phyloP scores from a whole-genome alignment of 1,140 invertebrate species.

The Drosophila ercepeae region DNA sequence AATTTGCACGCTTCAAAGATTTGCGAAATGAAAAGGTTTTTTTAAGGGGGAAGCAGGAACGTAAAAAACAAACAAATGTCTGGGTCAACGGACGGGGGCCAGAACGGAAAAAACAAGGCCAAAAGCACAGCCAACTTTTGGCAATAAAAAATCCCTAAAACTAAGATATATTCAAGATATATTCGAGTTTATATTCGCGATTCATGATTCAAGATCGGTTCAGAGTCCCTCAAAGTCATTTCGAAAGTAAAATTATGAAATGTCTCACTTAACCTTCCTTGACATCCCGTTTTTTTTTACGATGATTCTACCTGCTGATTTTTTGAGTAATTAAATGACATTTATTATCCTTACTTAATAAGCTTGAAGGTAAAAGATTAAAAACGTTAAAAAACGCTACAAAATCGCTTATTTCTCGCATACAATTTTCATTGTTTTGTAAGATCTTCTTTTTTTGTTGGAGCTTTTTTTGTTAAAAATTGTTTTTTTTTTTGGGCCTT shows the following conservation, averaged over 20 bases:
- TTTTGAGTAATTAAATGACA: slow-evolving; percentile 41
- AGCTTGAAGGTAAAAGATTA: slow-evolving; percentile 48
- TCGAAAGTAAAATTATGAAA: slow-evolving; percentile 1
- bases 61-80: too few species aligned
- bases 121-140: too few species aligned
- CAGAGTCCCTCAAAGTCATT: neutral
- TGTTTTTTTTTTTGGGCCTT: slow-evolving; percentile 14
- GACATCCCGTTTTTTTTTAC: too few species aligned
- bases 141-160: neutral
- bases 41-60: too few species aligned
- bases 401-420: neutral
- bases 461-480: slow-evolving; percentile 9
- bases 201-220: neutral
- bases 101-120: slow-evolving; percentile 16
- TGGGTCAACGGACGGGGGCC: neutral
- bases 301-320: slow-evolving; percentile 16
- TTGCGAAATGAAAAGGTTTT: slow-evolving; percentile 31
- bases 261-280: slow-evolving; percentile 40
- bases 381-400: too few species aligned
- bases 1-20: slow-evolving; percentile 71
- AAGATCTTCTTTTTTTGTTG: slow-evolving; percentile 9
- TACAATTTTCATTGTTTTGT: neutral
- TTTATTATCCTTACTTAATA: slow-evolving; percentile 47
- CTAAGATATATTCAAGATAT: too few species aligned
- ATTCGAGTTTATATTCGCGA: too few species aligned